These are phyloP conservation scores for Saimiri boliviensis DNA, from an alignment of 2,113 vertebrate species.

Conservation along the genomic window DNA sequence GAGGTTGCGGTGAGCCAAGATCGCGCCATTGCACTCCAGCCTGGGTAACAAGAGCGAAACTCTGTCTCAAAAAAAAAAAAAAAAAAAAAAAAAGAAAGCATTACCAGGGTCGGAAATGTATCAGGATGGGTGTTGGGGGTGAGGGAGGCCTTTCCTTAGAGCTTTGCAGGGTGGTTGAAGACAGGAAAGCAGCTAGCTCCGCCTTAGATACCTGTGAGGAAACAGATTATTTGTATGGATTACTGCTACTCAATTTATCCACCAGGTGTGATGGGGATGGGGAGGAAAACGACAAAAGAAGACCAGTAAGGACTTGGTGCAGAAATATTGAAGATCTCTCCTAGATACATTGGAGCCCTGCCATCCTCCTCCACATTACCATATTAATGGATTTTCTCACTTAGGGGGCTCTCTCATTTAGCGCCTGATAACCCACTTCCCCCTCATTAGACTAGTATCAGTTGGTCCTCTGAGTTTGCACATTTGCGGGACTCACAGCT, in stretches of 20 bases:
- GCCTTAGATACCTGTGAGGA: not conserved
- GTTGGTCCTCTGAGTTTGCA: not conserved
- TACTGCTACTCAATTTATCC: too few species aligned
- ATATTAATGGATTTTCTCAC: not conserved
- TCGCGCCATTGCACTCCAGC: too few species aligned
- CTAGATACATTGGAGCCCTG: not conserved
- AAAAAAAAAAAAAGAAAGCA: too few species aligned
- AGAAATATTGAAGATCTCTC: not conserved
- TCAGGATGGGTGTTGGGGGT: rapidly evolving
- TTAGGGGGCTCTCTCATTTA: not conserved
- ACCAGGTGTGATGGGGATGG: rapidly evolving
- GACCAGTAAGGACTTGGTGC: not conserved
- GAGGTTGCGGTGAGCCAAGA: too few species aligned
- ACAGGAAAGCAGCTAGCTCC: not conserved
- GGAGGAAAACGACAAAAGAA: not conserved
- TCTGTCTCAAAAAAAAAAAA: too few species aligned
- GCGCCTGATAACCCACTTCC: not conserved
- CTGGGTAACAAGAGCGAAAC: too few species aligned
- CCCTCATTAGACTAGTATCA: not conserved
- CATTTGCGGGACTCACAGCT: not conserved
- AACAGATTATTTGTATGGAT: not conserved
- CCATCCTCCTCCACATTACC: not conserved
- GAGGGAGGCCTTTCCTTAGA: not conserved
- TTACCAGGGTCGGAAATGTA: too few species aligned
- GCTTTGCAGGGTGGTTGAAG: not conserved